Conservation (phyloP, 2,113 vertebrate genomes). For the Dromiciops gliroides region DNA sequence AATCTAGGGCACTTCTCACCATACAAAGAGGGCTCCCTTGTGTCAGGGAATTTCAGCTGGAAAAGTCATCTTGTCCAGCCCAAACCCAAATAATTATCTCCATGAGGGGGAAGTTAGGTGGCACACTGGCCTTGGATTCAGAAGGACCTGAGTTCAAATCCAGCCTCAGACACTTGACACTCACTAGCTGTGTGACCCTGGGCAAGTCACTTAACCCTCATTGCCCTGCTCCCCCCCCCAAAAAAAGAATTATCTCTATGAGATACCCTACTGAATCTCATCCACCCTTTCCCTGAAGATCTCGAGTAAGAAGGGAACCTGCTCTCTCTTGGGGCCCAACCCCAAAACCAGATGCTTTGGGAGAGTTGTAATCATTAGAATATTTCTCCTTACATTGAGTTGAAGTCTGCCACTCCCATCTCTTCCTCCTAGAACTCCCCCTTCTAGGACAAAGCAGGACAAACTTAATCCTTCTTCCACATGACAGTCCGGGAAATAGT, state of each 20-base stretch:
- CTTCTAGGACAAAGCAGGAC: not conserved
- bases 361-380: not conserved
- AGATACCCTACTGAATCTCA: not conserved
- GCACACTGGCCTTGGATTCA: too few species aligned
- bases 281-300: not conserved
- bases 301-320: not conserved
- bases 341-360: not conserved
- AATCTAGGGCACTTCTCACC: not conserved
- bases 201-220: too few species aligned
- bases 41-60: not conserved
- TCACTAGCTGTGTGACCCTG: too few species aligned
- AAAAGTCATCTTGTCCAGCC: not conserved
- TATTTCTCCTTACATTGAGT: not conserved
- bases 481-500: not conserved
- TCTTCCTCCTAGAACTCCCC: too few species aligned
- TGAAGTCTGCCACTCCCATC: not conserved
- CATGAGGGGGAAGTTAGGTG: too few species aligned
- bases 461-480: not conserved
- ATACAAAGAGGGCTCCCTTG: too few species aligned
- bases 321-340: not conserved
- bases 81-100: not conserved
- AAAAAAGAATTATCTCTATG: not conserved
- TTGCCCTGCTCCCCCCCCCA: too few species aligned
- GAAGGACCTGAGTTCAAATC: too few species aligned
- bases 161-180: too few species aligned